These are phyloP conservation scores for Drosophila nasuta DNA, from an alignment of 1,140 invertebrate species.

Conservation along the genomic window DNA sequence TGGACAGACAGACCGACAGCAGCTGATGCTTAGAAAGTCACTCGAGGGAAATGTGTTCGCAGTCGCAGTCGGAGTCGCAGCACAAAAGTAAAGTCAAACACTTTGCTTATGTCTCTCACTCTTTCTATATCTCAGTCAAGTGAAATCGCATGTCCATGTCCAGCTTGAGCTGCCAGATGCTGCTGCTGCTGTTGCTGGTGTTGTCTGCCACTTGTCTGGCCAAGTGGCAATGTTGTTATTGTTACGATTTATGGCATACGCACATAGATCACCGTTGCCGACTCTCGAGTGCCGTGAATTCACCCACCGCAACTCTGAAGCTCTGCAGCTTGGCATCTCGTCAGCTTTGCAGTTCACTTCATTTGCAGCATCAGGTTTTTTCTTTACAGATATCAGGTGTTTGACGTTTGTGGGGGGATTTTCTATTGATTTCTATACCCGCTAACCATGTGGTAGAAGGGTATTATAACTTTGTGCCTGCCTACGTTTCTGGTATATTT, in stretches of 20 bases:
- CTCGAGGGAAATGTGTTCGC: conserved; percentile 51
- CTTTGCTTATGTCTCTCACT: conserved; percentile 52
- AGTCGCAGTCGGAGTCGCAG: neutral
- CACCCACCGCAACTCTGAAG: conserved; percentile 13
- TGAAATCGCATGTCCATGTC: conserved; percentile 72
- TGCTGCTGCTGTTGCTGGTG: conserved; percentile 25
- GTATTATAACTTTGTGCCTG: too few species aligned
- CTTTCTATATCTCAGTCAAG: conserved; percentile 59
- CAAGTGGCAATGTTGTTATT: conserved; percentile 63
- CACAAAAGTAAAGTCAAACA: conserved; percentile 39
- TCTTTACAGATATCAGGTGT: neutral
- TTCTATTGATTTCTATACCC: conserved; percentile 72
- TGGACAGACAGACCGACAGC: conserved; percentile 8
- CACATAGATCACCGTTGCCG: conserved; percentile 59
- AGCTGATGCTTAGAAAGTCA: conserved; percentile 63
- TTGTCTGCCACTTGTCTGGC: conserved; percentile 68
- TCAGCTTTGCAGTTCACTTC: conserved; percentile 25
- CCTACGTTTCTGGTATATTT: too few species aligned
- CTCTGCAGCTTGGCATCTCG: conserved; percentile 12
- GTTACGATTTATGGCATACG: conserved; percentile 81
- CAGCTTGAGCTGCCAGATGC: conserved; percentile 22
- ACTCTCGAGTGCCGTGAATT: conserved; percentile 12
- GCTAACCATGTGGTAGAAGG: too few species aligned
- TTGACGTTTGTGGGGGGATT: conserved; percentile 36
- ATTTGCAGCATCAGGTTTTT: conserved; percentile 29